Conservation (phyloP, 2,888 invertebrate species). For the Oegoconia quadripuncta region DNA sequence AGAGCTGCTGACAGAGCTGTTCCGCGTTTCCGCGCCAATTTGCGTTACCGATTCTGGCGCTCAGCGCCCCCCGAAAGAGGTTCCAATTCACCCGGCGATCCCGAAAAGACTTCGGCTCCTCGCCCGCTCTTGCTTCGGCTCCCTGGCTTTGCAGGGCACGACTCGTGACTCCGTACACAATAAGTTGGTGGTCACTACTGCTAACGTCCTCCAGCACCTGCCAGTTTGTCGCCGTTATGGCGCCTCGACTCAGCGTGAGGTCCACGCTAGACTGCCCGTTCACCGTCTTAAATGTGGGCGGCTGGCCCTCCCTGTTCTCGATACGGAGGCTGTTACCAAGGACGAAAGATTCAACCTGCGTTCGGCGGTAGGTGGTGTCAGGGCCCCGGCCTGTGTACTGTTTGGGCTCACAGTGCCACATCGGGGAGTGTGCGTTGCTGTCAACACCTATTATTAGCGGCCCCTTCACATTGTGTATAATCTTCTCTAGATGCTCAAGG, state of each 20-base stretch:
- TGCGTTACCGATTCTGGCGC: neutral
- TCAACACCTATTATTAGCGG: constrained; percentile 5
- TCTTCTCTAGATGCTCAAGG: neutral
- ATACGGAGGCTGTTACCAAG: neutral
- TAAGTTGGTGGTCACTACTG: neutral
- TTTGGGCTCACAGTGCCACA: too few species aligned
- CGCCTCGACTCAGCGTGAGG: neutral
- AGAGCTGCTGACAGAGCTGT: neutral
- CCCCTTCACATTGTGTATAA: neutral
- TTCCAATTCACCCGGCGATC: neutral
- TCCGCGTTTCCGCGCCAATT: neutral
- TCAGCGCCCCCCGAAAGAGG: neutral
- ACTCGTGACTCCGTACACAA: too few species aligned
- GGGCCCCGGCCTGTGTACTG: too few species aligned
- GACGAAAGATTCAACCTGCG: neutral
- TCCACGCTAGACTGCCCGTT: neutral
- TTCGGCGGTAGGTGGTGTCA: constrained; percentile 12
- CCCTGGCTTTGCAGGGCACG: too few species aligned
- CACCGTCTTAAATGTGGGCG: too few species aligned
- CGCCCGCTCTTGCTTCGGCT: too few species aligned
- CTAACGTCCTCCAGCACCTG: neutral
- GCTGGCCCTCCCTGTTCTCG: too few species aligned
- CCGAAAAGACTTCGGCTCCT: too few species aligned
- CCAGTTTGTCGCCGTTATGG: neutral
- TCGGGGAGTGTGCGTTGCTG: constrained; percentile 17